phyloP scores from a whole-genome alignment of 2,113 vertebrate genomes.

The Ariopsis seemanni region DNA sequence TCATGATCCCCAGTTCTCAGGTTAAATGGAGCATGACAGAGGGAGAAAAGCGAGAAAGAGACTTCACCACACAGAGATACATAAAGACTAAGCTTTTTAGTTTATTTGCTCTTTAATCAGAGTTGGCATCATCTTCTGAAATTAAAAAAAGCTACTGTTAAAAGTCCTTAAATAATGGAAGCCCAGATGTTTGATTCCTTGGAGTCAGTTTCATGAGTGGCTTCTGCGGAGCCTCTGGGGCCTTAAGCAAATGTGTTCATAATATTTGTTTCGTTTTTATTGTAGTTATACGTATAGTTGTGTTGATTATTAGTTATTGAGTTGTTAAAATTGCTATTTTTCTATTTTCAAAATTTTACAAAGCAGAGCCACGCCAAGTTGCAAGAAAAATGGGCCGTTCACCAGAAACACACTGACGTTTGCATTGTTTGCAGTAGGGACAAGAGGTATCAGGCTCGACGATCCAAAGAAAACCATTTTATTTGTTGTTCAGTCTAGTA shows the following conservation, averaged over 20 bases:
- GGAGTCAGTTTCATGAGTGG: neutral
- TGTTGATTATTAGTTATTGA: too few relatives aligned
- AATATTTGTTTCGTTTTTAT: neutral
- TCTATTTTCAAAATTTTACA: too few relatives aligned
- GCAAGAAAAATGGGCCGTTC: too few relatives aligned
- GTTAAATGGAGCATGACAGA: conserved; percentile 38
- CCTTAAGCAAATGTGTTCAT: neutral
- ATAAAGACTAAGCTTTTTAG: neutral
- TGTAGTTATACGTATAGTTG: too few relatives aligned
- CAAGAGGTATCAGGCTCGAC: too few relatives aligned
- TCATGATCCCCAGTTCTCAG: conserved; percentile 66
- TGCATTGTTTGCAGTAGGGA: too few relatives aligned
- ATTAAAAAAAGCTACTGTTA: neutral
- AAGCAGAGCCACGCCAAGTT: too few relatives aligned
- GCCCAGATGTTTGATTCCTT: neutral
- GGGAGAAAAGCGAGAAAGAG: conserved; percentile 13
- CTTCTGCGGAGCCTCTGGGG: neutral
- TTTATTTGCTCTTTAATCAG: neutral
- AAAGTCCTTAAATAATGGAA: neutral
- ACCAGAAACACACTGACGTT: too few relatives aligned
- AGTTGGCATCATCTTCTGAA: neutral
- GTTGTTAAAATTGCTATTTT: too few relatives aligned
- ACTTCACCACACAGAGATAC: conserved; percentile 2
- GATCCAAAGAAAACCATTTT: too few relatives aligned
- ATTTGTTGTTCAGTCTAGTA: too few relatives aligned